Base-by-base conservation (phyloP, 2,113 vertebrate species). In the Xenopus laevis region DNA sequence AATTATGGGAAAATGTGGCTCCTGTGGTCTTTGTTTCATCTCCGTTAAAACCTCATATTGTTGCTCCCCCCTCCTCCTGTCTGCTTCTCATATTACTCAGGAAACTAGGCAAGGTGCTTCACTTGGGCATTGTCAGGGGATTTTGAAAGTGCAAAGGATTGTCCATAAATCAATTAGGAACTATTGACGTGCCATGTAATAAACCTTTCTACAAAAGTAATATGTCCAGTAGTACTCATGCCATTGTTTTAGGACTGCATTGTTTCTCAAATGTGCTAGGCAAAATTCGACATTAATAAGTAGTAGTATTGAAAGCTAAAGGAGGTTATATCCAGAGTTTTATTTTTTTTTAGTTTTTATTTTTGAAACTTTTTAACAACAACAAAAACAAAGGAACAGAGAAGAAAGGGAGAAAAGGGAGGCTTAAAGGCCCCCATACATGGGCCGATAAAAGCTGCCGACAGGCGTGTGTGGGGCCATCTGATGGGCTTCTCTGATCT, bases 41-140 rank as follows among this genome's bases (percentile, higher is more conserved):
- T 82, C 79, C 79, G 80, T 82, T 76, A 50, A n/a, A 16, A 1
- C 40, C 27, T 62, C 18, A 72, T 72, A 57, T 21, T 58, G 23
- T 65, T 71, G 61, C 23, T 30, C 27, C 72, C 13, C 77, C 0
- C 64, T 40, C 0, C 68, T 40, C 10, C 13, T 4, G 18, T 7
- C 13, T 47, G 17, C 62, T 78, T 79, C 76, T 82, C 69, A 74
- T 80, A 53, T 77, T 78, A 75, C 73, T 33, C 23, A 45, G 18
- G 65, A 68, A 68, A 69, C 40, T n/a, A 62, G 52, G 47, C 15
- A 59, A 45, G 53, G 18, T 61, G 65, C 65, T 13, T 52, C 21
- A 21, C 8, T 16, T 45, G 46, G 50, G 13, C 50, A 68, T 68
- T 69, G 21, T 61, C 65, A 60, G 55, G 44, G 50, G 65, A 68